Base-by-base conservation (phyloP, 2,113 vertebrate genomes). In the Mormyrus iriodes region DNA sequence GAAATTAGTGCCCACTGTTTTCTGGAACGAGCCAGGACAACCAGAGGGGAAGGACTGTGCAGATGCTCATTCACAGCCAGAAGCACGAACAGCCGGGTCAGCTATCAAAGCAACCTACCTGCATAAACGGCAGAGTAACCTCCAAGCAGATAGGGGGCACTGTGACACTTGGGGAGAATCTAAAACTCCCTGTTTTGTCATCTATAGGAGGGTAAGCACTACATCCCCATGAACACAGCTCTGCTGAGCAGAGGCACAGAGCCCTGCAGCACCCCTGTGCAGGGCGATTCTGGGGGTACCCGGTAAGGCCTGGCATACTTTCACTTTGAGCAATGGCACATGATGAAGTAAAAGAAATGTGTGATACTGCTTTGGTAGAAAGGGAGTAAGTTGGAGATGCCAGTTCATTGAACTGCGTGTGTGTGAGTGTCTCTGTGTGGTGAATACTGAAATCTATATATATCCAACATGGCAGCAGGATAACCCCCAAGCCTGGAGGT, bases 191-290 rank as follows among this genome's bases (percentile, higher is more conserved):
- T 69, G 24, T 90, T 82, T 39, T 84, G 82, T 69, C 89, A 91
- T 88, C 35, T 91, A 90, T 31, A 99, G 98, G 97, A 98, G 91
- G 98, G 97, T 2, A 99, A 99, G 92, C 97, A 99, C 91, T 99
- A 99, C 79, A 98, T 99, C 90, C 98, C 97, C 52, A 95, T 99
- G 93, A 98, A 98, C 94, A 97, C 97, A n/a, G 95, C 95, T 42
- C 89, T 98, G 93, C 93, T 96, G 90, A 93, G 91, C 13, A 95
- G 96, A 82, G 94, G 94, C 85, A 95, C 96, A 44, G 87, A 96
- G 53, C 93, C 93, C 53, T 84, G 94, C 86, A 94, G 93, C 89
- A 52, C 93, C 10, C 91, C 91, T 83, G 73, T 17, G 35, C 93
- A 96, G 97, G 90, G 96, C 90, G 95, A 96, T 89, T 95, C 95